Evolutionary conservation across 37 sponge, comb jelly and placozoan species (phyloP).

Genomic region (Chondrilla cf. caribensis): DNA sequence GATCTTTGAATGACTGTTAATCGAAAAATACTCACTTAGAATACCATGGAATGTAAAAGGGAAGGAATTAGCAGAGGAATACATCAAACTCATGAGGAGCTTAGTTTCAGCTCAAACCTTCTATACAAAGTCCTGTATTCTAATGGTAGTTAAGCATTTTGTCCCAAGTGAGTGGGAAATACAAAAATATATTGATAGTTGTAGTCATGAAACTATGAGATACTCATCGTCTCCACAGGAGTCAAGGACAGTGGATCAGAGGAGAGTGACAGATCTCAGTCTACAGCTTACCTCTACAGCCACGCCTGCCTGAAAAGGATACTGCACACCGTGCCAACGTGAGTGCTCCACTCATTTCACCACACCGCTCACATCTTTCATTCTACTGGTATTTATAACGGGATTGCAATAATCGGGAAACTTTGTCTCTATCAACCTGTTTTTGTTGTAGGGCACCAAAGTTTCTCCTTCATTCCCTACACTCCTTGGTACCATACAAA

Average conservation of each 20-base stretch:
- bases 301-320: background rate
- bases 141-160: slow-evolving; percentile 34
- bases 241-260: no score
- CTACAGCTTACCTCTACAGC: background rate
- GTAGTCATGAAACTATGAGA: no score
- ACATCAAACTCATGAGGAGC: slow-evolving; percentile 52
- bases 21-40: no score
- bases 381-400: background rate
- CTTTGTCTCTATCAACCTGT: no score
- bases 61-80: slow-evolving; percentile 28
- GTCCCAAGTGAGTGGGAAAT: background rate
- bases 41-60: slow-evolving; percentile 54
- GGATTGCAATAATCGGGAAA: no score
- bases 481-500: slow-evolving; percentile 1
- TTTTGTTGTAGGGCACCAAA: background rate
- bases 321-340: background rate
- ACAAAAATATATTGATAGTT: no score
- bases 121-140: slow-evolving; percentile 50
- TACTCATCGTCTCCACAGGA: no score
- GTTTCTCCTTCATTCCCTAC: background rate
- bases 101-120: slow-evolving; percentile 68
- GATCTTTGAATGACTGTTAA: no score
- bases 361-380: background rate
- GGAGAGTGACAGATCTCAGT: no score
- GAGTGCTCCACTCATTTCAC: background rate